Evolutionary conservation across 2,113 vertebrate genomes (phyloP), one percentile per base, ranked within the genome.

Genomic region (Solea senegalensis): DNA sequence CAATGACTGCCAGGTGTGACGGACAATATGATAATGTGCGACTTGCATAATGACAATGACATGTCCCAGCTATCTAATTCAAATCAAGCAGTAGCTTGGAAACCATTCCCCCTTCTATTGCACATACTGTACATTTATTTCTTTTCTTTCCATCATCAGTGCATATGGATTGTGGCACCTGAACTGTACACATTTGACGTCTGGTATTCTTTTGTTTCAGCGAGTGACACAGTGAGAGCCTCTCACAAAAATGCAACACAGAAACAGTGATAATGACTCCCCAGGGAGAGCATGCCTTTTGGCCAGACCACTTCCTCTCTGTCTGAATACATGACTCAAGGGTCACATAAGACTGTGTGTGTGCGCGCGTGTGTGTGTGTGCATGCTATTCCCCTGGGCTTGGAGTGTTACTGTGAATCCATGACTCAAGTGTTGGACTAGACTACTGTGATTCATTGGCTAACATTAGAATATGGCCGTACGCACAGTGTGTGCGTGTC

Each of bases 321-420:
- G 76, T 89, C 76, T 83, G 78, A 65, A 85, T 50, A 74, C 80
- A 85, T 83, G 87, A 89, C 74, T 86, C 81, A 84, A 74, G 72
- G 77, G 79, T 78, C 76, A 46, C 62, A 65, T 84, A 78, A 81
- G 80, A 84, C 65, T 57, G 48, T 1, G 67, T 40, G 51, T 48
- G 59, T 56, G 48, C 71, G 61, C 69, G 69, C 41, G 56, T 54
- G 44, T 2, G 59, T 14, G 54, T 51, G 57, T 21, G 9, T 34
- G 34, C 34, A 34, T 34, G 2, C 34, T 34, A 4, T 59, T 79
- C 77, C 80, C 64, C 39, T 45, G 65, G 73, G 71, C 50, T 65
- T 6, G 0, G 7, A 67, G 69, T 3, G 21, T 26, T 39, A 71
- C 72, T 65, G 69, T 67, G 69, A 83, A 81, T 77, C 59, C 65